Evolutionary conservation across 2,113 vertebrate species (phyloP), one percentile per base, ranked within the genome.

Genomic region (Caranx ignobilis): DNA sequence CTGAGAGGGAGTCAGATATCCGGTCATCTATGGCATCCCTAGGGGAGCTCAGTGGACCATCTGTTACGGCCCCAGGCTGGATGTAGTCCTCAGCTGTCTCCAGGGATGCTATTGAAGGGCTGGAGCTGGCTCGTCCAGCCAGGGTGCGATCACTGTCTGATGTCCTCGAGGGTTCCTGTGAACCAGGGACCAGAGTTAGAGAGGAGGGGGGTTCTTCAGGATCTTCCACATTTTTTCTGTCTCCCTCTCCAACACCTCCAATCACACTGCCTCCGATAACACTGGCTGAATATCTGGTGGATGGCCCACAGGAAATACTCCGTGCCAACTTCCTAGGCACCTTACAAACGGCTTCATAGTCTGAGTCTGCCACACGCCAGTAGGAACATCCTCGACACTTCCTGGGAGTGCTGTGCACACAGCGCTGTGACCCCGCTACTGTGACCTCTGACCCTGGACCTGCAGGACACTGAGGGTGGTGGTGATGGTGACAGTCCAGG

Each of bases 341-440:
- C 86, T 95, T 97, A 79, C 98, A 99, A 71, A 99, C 96, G 0
- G 97, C 97, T 87, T 99, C 98, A 0, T 98, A 99, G 90, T 98
- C 97, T 0, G 97, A 95, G 48, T 99, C 98, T 0, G 96, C 94
- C 39, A 99, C 97, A 0, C 97, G 95, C 87, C 96, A 90, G 6
- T 92, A 90, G 0, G 95, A 94, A 12, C 98, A 98, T 26, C 96
- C 95, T 0, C 95, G 94, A 85, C 97, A 99, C 48, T 93, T 95
- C 82, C 97, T 92, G 0, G 95, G 96, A 4, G 95, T 93, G 90
- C 32, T 79, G 61, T 67, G 41, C 2, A 47, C 35, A 71, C 86
- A 90, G 4, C 73, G 91, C 11, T 88, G 92, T n/a, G 85, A 87
- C 43, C 77, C 81, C 19, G 73, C 82, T 15, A 81, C 89, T 0